A percentile compares a stretch with the other conserved stretches of the same genome.
phyloP scores from a whole-genome alignment of 1,140 invertebrate species.

The Drosophila seguyi region DNA sequence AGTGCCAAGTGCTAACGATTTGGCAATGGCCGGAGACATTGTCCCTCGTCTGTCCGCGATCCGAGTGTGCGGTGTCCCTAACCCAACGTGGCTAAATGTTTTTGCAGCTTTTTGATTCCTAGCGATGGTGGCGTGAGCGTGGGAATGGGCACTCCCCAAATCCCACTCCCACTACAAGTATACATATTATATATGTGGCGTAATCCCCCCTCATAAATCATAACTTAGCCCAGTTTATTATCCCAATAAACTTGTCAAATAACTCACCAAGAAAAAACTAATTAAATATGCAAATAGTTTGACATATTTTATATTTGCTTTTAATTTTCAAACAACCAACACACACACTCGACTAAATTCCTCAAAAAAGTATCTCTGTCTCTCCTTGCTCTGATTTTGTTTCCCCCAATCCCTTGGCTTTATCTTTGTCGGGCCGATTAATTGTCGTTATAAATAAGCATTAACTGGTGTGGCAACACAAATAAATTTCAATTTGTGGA shows the following conservation, averaged over 20 bases:
- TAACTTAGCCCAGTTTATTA: constrained; percentile 45
- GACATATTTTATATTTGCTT: constrained; percentile 49
- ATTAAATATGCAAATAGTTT: constrained; percentile 42
- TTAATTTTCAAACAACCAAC: constrained; percentile 28
- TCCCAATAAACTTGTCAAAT: constrained; percentile 38
- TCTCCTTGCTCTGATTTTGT: constrained; percentile 21
- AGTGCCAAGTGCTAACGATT: constrained; percentile 80
- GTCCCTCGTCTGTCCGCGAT: constrained; percentile 29
- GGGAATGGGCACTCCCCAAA: constrained; percentile 19
- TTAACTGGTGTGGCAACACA: constrained; percentile 46
- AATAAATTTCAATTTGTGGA: constrained; percentile 57
- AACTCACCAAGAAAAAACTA: constrained; percentile 18
- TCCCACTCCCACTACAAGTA: constrained; percentile 10
- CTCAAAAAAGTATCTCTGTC: constrained; percentile 7
- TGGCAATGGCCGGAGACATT: constrained; percentile 70
- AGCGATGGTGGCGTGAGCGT: constrained; percentile 57
- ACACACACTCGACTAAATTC: constrained; percentile 5
- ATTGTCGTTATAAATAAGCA: constrained; percentile 59
- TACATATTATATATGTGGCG: background rate
- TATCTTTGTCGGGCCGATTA: constrained; percentile 39
- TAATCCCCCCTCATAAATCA: constrained; percentile 39
- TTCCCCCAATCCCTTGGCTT: constrained; percentile 21
- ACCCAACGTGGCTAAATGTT: constrained; percentile 61
- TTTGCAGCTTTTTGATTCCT: constrained; percentile 54
- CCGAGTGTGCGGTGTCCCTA: constrained; percentile 43